phyloP scores from a whole-genome alignment of 2,113 vertebrate genomes.

The pig (Sus scrofa) region DNA sequence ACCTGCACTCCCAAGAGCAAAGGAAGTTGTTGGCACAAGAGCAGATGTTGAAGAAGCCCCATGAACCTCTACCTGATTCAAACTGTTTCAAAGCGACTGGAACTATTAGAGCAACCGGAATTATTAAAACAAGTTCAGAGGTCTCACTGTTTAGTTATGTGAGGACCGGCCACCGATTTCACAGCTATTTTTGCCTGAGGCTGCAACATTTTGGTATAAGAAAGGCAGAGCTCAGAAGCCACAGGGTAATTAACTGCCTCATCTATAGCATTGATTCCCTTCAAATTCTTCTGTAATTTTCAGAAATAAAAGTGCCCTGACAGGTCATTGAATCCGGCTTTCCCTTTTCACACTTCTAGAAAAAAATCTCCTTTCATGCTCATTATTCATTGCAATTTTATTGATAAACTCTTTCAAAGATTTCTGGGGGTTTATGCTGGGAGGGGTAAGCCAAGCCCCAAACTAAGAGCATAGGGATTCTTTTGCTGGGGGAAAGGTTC shows the following conservation, averaged over 20 bases:
- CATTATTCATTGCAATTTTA: neutral
- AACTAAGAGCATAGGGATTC: neutral
- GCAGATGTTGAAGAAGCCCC: neutral
- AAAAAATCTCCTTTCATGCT: neutral
- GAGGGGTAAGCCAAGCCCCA: neutral
- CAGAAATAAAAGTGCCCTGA: neutral
- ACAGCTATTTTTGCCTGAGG: neutral
- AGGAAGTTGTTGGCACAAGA: neutral
- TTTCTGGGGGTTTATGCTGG: neutral
- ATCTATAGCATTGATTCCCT: neutral
- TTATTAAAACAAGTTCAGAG: neutral
- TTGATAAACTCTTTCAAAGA: neutral
- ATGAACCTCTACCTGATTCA: neutral
- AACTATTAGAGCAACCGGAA: neutral
- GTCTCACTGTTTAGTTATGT: neutral
- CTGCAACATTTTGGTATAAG: neutral
- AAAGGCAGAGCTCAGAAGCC: neutral
- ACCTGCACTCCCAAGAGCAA: neutral
- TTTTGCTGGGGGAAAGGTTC: neutral
- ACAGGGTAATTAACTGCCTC: neutral
- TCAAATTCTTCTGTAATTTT: neutral
- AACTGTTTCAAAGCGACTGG: neutral
- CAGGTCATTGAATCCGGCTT: neutral
- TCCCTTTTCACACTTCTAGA: neutral
- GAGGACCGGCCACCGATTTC: neutral